A percentile compares a stretch with the other conserved stretches of the same genome.
Conservation (phyloP, 2,113 vertebrate genomes). For the Boulengeromyrus knoepffleri region DNA sequence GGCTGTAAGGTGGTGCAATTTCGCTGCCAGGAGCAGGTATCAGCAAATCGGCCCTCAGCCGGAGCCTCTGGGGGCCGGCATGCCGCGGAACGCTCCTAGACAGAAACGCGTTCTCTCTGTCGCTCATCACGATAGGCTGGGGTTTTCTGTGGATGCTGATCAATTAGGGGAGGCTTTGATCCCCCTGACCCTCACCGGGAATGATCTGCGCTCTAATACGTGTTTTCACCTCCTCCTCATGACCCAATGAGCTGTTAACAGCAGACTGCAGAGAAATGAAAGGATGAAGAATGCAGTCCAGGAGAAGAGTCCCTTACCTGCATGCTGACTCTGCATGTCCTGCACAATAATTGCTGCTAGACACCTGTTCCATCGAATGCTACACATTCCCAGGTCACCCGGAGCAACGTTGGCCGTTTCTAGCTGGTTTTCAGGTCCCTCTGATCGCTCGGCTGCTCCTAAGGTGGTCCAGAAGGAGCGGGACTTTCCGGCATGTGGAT, state of each 20-base stretch:
- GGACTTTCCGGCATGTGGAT: not conserved
- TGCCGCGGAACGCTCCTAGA: not conserved
- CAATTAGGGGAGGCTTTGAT: not conserved
- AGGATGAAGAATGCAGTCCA: conserved; percentile 18
- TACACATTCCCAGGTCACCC: conserved; percentile 34
- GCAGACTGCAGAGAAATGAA: conserved; percentile 6
- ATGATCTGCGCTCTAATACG: not conserved
- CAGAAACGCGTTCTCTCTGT: not conserved
- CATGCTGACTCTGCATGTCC: conserved; percentile 55
- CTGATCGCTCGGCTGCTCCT: not conserved
- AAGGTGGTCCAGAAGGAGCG: not conserved
- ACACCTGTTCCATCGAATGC: conserved; percentile 43
- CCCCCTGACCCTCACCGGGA: not conserved
- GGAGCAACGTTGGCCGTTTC: not conserved
- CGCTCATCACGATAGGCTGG: not conserved
- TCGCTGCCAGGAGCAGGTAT: not conserved
- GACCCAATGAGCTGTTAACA: not conserved
- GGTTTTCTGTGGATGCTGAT: not conserved
- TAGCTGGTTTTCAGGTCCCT: not conserved
- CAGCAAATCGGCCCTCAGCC: not conserved
- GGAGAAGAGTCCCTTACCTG: conserved; percentile 30
- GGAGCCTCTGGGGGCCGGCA: not conserved
- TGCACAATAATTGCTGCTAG: conserved; percentile 39
- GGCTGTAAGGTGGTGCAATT: conserved; percentile 10
- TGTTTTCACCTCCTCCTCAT: not conserved